These are phyloP conservation scores for Spermophilus dauricus DNA, from an alignment of 2,113 vertebrate genomes.

Conservation along the genomic window DNA sequence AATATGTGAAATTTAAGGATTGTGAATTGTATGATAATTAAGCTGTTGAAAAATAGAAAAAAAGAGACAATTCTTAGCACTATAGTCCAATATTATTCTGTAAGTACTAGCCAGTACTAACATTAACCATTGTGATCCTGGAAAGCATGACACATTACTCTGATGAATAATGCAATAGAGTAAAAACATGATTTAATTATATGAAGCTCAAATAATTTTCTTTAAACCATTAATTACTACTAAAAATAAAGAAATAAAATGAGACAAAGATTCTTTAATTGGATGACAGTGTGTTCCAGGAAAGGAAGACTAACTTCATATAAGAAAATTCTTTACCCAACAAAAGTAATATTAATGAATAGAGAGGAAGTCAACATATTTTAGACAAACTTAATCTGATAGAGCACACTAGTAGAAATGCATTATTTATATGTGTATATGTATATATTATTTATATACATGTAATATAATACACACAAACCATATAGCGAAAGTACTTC, in stretches of 20 bases:
- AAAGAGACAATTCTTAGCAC: background rate
- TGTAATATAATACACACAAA: background rate
- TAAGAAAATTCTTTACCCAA: background rate
- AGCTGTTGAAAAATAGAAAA: background rate
- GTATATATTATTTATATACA: background rate
- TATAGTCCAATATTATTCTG: background rate
- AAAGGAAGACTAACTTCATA: background rate
- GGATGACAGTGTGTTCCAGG: background rate
- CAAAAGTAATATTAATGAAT: background rate
- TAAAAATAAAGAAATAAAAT: background rate
- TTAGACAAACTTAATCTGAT: background rate
- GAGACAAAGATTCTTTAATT: background rate
- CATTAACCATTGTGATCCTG: background rate
- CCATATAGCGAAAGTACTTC: background rate
- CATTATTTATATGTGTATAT: background rate
- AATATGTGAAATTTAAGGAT: background rate
- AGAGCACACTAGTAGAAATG: background rate
- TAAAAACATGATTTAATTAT: slow-evolving; percentile 10
- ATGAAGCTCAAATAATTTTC: background rate
- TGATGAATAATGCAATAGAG: background rate
- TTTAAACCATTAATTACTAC: background rate
- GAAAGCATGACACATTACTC: background rate
- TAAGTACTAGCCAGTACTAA: background rate
- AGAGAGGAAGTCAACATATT: background rate
- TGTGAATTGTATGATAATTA: background rate